Conservation (phyloP, 2,113 vertebrate species). For the Maccullochella peelii region DNA sequence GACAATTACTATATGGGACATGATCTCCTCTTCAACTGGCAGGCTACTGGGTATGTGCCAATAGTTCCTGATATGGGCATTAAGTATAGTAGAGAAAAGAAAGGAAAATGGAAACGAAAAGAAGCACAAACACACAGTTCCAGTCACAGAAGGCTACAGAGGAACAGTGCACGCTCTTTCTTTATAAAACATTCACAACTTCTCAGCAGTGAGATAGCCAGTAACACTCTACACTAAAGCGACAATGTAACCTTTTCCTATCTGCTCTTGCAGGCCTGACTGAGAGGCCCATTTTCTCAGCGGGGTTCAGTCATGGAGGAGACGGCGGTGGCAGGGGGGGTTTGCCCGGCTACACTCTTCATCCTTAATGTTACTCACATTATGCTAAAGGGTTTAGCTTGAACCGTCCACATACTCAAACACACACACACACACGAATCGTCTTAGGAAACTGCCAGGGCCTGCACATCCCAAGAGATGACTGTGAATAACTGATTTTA, state of each 20-base stretch:
- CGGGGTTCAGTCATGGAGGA: conserved; percentile 48
- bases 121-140: background rate
- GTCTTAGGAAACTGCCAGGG: conserved; percentile 58
- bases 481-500: conserved; percentile 80
- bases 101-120: background rate
- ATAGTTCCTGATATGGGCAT: background rate
- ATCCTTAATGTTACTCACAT: conserved; percentile 40
- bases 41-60: background rate
- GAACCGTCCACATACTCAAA: conserved; percentile 25
- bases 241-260: conserved; percentile 60
- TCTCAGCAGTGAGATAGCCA: conserved; percentile 30
- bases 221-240: background rate
- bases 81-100: background rate
- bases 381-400: conserved; percentile 54
- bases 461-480: conserved; percentile 67
- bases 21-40: background rate
- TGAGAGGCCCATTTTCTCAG: conserved; percentile 48
- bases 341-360: conserved; percentile 46
- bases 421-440: conserved; percentile 36
- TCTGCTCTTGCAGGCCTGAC: conserved; percentile 63
- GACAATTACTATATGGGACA: background rate
- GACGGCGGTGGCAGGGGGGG: background rate
- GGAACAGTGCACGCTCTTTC: background rate
- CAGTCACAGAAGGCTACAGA: conserved; percentile 7
- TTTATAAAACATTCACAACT: conserved; percentile 51